phyloP scores from a whole-genome alignment of 1,140 invertebrate species.

The Zaprionus camerounensis region DNA sequence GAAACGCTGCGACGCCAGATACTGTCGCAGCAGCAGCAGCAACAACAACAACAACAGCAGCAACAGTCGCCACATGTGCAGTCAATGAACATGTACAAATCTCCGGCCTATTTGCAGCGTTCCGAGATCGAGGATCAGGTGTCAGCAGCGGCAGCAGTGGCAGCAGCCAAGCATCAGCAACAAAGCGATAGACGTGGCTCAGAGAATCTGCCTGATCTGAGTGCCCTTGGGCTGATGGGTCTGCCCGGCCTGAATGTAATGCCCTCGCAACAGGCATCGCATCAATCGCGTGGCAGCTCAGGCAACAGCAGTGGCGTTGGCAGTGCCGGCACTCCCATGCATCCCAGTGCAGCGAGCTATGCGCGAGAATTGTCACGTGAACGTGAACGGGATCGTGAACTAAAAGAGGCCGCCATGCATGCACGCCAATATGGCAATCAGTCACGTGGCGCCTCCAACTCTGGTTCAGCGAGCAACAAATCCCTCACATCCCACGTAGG shows the following conservation, averaged over 20 bases:
- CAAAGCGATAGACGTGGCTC: conserved; percentile 51
- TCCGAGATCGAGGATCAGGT: conserved; percentile 82
- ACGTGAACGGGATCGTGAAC: conserved; percentile 69
- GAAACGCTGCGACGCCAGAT: conserved; percentile 78
- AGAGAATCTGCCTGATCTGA: conserved; percentile 75
- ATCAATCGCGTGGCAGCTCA: conserved; percentile 35
- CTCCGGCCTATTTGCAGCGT: conserved; percentile 76
- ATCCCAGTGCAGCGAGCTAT: conserved; percentile 69
- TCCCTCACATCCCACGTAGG: conserved; percentile 30
- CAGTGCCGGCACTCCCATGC: conserved; percentile 47
- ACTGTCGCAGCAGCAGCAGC: conserved; percentile 74
- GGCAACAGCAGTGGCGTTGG: conserved; percentile 13
- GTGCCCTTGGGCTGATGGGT: conserved; percentile 76
- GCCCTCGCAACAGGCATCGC: conserved; percentile 52
- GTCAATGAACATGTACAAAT: conserved; percentile 83
- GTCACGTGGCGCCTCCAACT: conserved; percentile 71
- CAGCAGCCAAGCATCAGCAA: conserved; percentile 73
- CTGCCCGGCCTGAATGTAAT: conserved; percentile 78
- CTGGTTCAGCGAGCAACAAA: conserved; percentile 48
- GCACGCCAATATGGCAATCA: conserved; percentile 78
- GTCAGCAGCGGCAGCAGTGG: conserved; percentile 70
- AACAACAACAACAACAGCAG: conserved; percentile 69
- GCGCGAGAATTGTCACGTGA: conserved; percentile 68
- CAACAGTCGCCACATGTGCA: conserved; percentile 72
- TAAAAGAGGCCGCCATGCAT: conserved; percentile 68